These are phyloP conservation scores for Micrasema minimum DNA, from an alignment of 1,140 invertebrate species.

Conservation along the genomic window DNA sequence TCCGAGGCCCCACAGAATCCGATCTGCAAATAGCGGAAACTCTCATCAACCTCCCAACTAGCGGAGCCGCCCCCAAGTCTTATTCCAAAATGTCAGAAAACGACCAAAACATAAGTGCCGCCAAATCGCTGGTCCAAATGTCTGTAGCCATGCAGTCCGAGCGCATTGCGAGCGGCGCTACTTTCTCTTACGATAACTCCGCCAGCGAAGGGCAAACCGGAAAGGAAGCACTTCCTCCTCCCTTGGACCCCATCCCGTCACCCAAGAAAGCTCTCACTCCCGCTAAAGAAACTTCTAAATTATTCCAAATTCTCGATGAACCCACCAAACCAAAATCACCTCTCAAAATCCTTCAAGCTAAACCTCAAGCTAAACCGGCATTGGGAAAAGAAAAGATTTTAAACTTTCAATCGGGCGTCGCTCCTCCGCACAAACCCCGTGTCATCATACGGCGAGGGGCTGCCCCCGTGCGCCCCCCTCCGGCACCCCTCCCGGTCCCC, in stretches of 20 bases:
- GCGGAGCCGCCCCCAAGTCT: constrained; percentile 56
- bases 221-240: background rate
- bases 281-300: constrained; percentile 58
- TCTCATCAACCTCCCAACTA: constrained; percentile 62
- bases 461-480: constrained; percentile 53
- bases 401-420: constrained; percentile 61
- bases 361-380: no score
- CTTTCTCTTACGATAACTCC: constrained; percentile 1
- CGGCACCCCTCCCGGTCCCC: constrained; percentile 53
- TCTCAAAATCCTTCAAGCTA: constrained; percentile 56
- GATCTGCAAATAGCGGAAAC: constrained; percentile 64
- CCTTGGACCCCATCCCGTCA: background rate
- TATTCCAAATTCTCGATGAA: constrained; percentile 65
- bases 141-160: constrained; percentile 62
- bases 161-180: constrained; percentile 55
- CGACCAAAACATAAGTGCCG: constrained; percentile 64
- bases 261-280: constrained; percentile 11
- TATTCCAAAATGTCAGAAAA: constrained; percentile 56
- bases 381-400: constrained; percentile 64
- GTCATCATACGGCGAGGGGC: constrained; percentile 63
- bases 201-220: background rate
- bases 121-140: constrained; percentile 64
- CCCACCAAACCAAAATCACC: constrained; percentile 56
- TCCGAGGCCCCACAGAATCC: constrained; percentile 55
- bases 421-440: constrained; percentile 58